Percentiles rank a stretch among this genome's conserved stretches.
These are phyloP conservation scores for Tragelaphus strepsiceros DNA, from an alignment of 2,113 vertebrate genomes.

Conservation along the genomic window DNA sequence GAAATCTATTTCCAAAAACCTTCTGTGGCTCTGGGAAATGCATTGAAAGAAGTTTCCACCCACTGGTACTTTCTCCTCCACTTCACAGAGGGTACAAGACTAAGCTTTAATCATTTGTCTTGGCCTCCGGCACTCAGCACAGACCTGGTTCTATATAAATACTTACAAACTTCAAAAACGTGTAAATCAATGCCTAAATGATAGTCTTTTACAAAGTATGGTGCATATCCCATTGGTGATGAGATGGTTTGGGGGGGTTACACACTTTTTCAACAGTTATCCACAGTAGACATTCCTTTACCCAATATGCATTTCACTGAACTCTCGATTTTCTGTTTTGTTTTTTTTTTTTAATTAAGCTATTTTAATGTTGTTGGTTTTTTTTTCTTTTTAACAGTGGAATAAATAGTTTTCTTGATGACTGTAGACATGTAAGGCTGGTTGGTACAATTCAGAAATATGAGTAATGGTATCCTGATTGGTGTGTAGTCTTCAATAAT, in stretches of 20 bases:
- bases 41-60: neutral
- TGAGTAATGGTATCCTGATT: neutral
- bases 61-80: neutral
- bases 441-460: neutral
- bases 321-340: no score
- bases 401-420: constrained; percentile 29
- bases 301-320: neutral
- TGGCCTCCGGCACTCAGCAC: neutral
- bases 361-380: neutral
- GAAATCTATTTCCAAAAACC: neutral
- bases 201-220: neutral
- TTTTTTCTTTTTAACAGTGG: neutral
- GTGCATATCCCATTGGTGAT: neutral
- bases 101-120: neutral
- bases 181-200: neutral
- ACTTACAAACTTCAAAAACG: neutral
- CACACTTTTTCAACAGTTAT: neutral
- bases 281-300: neutral
- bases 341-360: neutral
- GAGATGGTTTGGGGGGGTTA: neutral
- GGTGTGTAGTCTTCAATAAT: neutral
- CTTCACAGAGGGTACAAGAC: neutral
- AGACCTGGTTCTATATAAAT: neutral
- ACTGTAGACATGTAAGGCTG: neutral
- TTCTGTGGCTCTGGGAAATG: neutral